These are phyloP conservation scores for Tricholaema leucomelas DNA, from an alignment of 2,113 vertebrate species.

Conservation along the genomic window DNA sequence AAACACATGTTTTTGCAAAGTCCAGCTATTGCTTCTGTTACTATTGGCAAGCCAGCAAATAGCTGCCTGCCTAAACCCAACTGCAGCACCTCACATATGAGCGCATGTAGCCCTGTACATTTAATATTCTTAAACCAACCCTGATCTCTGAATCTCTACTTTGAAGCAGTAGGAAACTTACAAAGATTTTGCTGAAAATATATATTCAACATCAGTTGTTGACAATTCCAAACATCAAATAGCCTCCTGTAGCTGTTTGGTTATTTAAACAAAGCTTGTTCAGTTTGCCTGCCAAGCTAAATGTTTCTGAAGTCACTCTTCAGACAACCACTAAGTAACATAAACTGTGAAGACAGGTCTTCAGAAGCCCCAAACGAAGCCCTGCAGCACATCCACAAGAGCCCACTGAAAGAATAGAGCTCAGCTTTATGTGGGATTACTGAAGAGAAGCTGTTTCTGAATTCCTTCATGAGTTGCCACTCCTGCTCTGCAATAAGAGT, in stretches of 20 bases:
- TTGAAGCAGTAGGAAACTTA: not conserved
- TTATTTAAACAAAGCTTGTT: slow-evolving; percentile 11
- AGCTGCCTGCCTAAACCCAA: not conserved
- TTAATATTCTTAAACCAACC: not conserved
- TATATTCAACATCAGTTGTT: not conserved
- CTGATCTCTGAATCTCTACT: not conserved
- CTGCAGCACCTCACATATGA: not conserved
- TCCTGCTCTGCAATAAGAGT: not conserved
- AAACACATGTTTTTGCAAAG: not conserved
- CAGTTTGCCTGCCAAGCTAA: slow-evolving; percentile 32
- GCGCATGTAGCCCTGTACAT: not conserved
- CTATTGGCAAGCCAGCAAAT: not conserved
- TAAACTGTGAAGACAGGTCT: not conserved
- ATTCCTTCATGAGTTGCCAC: not conserved
- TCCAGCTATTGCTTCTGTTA: not conserved
- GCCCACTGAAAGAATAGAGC: not conserved
- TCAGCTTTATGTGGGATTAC: not conserved
- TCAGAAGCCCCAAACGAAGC: slow-evolving; percentile 1
- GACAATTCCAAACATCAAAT: not conserved
- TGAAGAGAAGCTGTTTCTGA: slow-evolving; percentile 1
- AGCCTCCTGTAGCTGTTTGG: slow-evolving; percentile 21
- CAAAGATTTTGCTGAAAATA: not conserved
- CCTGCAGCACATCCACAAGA: not conserved
- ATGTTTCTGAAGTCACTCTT: slow-evolving; percentile 1
- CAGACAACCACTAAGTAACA: not conserved